Conservation (phyloP, 1,140 invertebrate genomes). For the Caerostris extrusa region DNA sequence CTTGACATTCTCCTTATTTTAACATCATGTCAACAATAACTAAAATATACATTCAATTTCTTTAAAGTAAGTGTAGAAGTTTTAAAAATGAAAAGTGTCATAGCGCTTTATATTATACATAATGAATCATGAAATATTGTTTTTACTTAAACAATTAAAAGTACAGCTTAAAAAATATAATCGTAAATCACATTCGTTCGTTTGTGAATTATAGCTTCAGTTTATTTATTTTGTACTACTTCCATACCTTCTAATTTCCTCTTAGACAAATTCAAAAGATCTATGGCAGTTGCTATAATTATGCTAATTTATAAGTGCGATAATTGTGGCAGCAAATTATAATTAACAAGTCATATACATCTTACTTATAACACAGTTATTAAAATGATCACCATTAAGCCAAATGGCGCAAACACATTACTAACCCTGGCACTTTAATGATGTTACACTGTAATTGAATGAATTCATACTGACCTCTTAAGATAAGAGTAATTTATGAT, state of each 20-base stretch:
- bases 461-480: not conserved
- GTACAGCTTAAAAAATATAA: no score
- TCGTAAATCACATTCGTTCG: no score
- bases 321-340: not conserved
- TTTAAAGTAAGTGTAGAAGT: no score
- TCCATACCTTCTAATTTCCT: not conserved
- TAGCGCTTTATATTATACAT: no score
- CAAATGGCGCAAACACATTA: not conserved
- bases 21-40: no score
- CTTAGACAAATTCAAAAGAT: not conserved
- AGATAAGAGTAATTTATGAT: not conserved
- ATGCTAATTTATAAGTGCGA: slow-evolving; percentile 2
- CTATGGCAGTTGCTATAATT: not conserved
- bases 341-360: not conserved
- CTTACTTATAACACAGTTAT: not conserved
- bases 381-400: not conserved
- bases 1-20: no score
- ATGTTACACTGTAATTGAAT: not conserved
- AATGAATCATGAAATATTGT: no score
- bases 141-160: no score
- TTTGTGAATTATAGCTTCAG: no score
- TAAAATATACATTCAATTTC: no score
- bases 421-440: not conserved
- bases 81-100: no score
- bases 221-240: not conserved